Base-by-base conservation (phyloP, 2,888 invertebrate genomes). In the Cylloceria caligata region DNA sequence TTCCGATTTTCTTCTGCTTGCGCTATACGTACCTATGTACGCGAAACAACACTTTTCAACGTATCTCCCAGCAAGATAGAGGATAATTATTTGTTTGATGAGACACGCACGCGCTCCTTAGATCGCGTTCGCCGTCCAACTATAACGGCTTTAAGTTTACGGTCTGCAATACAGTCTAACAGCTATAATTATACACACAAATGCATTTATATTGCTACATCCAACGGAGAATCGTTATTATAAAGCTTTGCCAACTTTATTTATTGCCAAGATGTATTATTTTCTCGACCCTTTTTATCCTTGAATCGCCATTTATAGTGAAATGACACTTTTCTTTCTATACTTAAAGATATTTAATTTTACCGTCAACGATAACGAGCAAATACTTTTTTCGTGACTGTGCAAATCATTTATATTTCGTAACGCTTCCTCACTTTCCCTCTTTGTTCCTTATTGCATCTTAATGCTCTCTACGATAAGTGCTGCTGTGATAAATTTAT, bases 371-470 rank as follows among this genome's bases (percentile, higher is more conserved):
- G 30, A 52, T 39, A 64, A 69, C 49, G 47, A 71, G 30, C 27
- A 27, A 16, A 47, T 6, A 73, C 34, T 47, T 42, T 57, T 64
- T 52, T 71, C 52, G 39, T 45, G 76, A 76, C 42, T 45, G 39
- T 30, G 78, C 69, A 78, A 74, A 74, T 47, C 55, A 68, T 55
- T 30, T 19, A 16, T 9, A 78, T 81, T 74, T 27, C 81, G 74
- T 74, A 81, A 81, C 36, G 49, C 68, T 19, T 78, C 73, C 67
- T 65, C 74, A 78, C 81, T 81, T 81, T 81, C 74, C 16, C 80
- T 71, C 21, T 67, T 64, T 47, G 45, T 68, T 64, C 19, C 1
- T 77, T 36, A 68, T 68, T 30, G 24, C 60, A 52, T 27, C 27
- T 34, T 52, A 62, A 62, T 62, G 57, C 42, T 72, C 39, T 27